These are phyloP conservation scores for Pristiophorus japonicus DNA, from an alignment of 2,113 vertebrate genomes.

Conservation along the genomic window DNA sequence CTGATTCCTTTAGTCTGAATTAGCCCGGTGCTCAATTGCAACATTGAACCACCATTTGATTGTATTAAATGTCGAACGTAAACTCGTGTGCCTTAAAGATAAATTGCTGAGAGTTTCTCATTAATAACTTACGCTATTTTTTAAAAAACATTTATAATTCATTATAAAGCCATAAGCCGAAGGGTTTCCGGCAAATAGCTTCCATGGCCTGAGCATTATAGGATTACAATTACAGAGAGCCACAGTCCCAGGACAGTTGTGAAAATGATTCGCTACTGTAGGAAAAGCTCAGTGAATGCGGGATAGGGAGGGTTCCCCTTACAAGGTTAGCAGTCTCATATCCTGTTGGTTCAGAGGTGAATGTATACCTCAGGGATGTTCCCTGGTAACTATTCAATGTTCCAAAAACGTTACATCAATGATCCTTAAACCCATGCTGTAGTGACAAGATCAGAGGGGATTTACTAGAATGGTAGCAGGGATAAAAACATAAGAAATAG, in stretches of 20 bases:
- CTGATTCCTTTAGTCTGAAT: background rate
- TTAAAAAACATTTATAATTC: background rate
- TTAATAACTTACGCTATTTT: background rate
- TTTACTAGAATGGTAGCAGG: background rate
- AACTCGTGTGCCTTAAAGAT: background rate
- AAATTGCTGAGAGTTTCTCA: background rate
- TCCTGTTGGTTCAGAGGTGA: background rate
- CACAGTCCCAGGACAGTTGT: background rate
- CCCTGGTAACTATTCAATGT: background rate
- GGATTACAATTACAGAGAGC: background rate
- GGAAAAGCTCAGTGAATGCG: background rate
- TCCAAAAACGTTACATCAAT: background rate
- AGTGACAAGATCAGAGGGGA: background rate
- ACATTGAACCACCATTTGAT: background rate
- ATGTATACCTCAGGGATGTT: background rate
- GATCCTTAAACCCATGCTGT: background rate
- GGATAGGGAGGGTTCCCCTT: background rate
- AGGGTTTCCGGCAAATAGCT: constrained; percentile 1
- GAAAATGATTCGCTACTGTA: background rate
- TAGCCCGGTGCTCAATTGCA: background rate
- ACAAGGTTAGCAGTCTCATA: background rate
- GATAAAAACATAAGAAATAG: too few species aligned
- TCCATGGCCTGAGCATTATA: background rate
- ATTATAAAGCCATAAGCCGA: background rate
- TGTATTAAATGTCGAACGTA: background rate